Conservation (phyloP, 2,113 vertebrate genomes). For the Xiphophorus couchianus region DNA sequence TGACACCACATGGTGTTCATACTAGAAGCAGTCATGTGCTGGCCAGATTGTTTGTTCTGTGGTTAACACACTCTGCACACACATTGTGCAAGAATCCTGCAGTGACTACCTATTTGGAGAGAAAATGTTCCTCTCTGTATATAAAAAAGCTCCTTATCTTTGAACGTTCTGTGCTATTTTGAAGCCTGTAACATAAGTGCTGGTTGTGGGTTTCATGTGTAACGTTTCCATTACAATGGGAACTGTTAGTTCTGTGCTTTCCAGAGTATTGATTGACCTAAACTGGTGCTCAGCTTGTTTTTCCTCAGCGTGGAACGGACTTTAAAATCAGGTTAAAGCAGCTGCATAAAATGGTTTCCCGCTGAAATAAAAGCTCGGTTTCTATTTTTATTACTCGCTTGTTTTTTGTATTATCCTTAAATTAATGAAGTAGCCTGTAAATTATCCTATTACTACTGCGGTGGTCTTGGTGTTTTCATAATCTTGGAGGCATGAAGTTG, state of each 20-base stretch:
- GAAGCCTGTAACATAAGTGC: background rate
- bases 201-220: conserved; percentile 2
- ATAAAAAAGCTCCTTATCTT: background rate
- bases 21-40: conserved; percentile 56
- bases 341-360: conserved; percentile 25
- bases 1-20: conserved; percentile 47
- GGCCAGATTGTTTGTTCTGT: conserved; percentile 53
- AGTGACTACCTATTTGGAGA: conserved; percentile 38
- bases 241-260: conserved; percentile 1
- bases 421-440: background rate
- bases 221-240: background rate
- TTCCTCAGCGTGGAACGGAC: conserved; percentile 23
- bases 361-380: background rate
- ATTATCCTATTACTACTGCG: background rate
- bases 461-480: background rate
- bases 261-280: conserved; percentile 51
- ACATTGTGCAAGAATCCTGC: conserved; percentile 43
- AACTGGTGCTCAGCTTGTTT: conserved; percentile 12
- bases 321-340: conserved; percentile 50
- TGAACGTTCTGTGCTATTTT: background rate
- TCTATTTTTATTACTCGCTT: background rate
- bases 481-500: conserved; percentile 12
- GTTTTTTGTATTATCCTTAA: background rate
- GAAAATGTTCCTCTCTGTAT: background rate
- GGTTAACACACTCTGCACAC: conserved; percentile 24